phyloP scores from a whole-genome alignment of 1,140 invertebrate species.

The Heliconius hermathena region DNA sequence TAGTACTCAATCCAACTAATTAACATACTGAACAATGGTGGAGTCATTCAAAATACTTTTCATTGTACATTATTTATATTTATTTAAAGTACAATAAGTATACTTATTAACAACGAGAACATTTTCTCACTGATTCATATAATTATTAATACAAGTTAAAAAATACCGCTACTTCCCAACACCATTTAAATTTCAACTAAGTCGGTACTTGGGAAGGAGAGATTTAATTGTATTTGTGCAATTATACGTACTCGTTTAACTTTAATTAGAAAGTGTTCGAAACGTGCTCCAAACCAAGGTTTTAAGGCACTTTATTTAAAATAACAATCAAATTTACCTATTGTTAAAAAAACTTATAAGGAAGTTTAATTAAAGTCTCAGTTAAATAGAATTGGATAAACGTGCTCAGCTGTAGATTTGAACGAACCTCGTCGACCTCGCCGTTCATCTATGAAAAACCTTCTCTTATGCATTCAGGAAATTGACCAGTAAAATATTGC shows the following conservation, averaged over 20 bases:
- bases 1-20: no score
- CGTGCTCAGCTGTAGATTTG: not conserved
- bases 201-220: not conserved
- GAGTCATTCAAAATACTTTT: not conserved
- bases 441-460: not conserved
- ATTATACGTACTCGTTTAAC: not conserved
- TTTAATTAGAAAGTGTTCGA: not conserved
- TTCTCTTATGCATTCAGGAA: not conserved
- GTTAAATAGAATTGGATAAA: not conserved
- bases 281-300: not conserved
- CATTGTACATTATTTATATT: not conserved
- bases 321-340: not conserved
- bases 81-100: not conserved
- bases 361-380: not conserved
- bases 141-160: not conserved
- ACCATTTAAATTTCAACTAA: not conserved
- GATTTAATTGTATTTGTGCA: not conserved
- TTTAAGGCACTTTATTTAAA: not conserved
- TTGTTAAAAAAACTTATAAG: not conserved
- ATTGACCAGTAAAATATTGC: no score
- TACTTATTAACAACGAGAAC: not conserved
- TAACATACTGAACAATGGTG: not conserved
- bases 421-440: not conserved
- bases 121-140: not conserved
- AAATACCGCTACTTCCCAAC: not conserved